phyloP scores from a whole-genome alignment of 1,140 invertebrate genomes.

The Dendroctonus ponderosae region DNA sequence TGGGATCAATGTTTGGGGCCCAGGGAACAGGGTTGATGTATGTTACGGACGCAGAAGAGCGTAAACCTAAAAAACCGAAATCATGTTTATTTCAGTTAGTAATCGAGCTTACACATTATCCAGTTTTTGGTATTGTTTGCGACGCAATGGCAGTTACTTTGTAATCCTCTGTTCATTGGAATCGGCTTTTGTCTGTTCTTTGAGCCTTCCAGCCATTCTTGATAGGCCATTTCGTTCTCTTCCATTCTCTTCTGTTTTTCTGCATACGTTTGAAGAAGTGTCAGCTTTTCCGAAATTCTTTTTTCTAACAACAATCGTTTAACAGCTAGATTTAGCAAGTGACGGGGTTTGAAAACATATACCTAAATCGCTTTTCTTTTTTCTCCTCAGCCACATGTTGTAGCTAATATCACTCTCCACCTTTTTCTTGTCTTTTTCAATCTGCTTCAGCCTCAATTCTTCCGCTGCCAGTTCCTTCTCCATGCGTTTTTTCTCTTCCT shows the following conservation, averaged over 20 bases:
- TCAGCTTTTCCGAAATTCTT: constrained; percentile 52
- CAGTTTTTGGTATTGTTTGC: not conserved
- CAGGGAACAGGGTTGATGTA: constrained; percentile 59
- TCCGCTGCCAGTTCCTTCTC: constrained; percentile 40
- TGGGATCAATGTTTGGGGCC: constrained; percentile 45
- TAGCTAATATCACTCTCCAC: constrained; percentile 54
- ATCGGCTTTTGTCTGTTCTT: constrained; percentile 57
- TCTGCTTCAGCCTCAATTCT: constrained; percentile 42
- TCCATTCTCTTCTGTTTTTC: constrained; percentile 50
- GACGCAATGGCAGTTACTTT: constrained; percentile 48
- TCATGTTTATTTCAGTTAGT: not conserved
- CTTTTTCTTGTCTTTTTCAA: constrained; percentile 47
- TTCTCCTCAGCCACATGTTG: constrained; percentile 54
- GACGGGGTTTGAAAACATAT: constrained; percentile 8
- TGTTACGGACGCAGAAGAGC: constrained; percentile 56
- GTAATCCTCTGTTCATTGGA: constrained; percentile 56
- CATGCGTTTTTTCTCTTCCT: constrained; percentile 42
- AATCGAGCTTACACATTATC: not conserved
- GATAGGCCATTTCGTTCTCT: constrained; percentile 54
- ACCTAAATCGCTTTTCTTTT: constrained; percentile 56
- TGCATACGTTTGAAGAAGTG: constrained; percentile 48
- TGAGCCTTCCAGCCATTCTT: constrained; percentile 55
- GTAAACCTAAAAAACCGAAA: constrained; percentile 52
- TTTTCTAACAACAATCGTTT: constrained; percentile 38
- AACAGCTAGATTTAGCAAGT: not conserved